Evolutionary conservation across 2,113 vertebrate species (phyloP), one percentile per base, ranked within the genome.

Genomic region (Tachysurus fulvidraco): DNA sequence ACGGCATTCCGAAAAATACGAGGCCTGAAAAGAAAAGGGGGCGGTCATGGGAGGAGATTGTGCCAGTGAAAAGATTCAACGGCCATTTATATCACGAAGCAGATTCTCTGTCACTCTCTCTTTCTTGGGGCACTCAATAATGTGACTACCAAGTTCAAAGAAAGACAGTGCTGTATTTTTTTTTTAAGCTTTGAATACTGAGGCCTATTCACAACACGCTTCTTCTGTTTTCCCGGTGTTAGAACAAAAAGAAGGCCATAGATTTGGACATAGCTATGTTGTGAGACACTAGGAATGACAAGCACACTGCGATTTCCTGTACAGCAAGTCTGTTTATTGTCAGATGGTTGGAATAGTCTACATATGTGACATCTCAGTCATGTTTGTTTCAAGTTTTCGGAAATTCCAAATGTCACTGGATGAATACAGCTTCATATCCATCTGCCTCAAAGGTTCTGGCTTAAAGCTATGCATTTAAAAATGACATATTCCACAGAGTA

Each of bases 151-250:
- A 91, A 59, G 62, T 89, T 89, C 88, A 91, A 85, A 86, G 83
- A 36, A 82, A 88, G 74, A 86, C 86, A 93, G 91, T 93, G 94
- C 91, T 86, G 81, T 41, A 54, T 81, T 44, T 81, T 81, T 90
- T 93, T 91, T 92, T 91, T 89, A 91, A 65, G 81, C 87, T 81
- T 88, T 89, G 91, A 93, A 94, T 93, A 95, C 92, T 93, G 93
- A 90, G 89, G 87, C 81, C 93, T 89, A 92, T 95, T 94, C 94
- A 94, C 87, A 76, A 90, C 88, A 90, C 67, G 81, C 62, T 91
- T 85, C 89, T 90, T 92, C 87, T 91, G 77, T 77, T 90, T 91
- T 92, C 93, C 90, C 83, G 85, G 88, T 81, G 79, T 77, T 86
- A 62, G 85, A 86, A 81, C 89, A 89, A 88, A 74, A 85, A 78